Percentiles rank a stretch among this genome's conserved stretches.
These are phyloP conservation scores for Gambusia holbrooki DNA, from an alignment of 2,113 vertebrate genomes.

Conservation along the genomic window DNA sequence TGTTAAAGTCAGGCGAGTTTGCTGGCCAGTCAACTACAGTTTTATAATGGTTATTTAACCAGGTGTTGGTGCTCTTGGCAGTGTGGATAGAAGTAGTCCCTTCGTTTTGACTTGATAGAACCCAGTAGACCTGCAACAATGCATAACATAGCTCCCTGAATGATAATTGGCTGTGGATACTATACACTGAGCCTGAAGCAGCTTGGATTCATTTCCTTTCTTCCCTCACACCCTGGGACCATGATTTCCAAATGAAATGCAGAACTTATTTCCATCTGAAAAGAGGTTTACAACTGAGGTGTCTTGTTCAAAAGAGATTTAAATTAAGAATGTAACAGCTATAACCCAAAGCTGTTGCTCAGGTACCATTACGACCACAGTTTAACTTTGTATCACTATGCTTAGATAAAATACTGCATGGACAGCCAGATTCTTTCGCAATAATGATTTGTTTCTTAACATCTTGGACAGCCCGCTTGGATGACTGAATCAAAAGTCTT, in stretches of 20 bases:
- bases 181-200: no score
- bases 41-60: background rate
- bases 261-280: no score
- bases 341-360: background rate
- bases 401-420: background rate
- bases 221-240: no score
- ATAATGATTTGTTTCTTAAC: background rate
- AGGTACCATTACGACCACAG: background rate
- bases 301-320: no score
- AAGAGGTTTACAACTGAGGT: no score
- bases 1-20: background rate
- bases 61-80: background rate
- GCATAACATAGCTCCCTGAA: background rate
- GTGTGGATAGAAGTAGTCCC: background rate
- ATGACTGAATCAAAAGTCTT: background rate
- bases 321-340: background rate
- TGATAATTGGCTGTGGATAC: no score
- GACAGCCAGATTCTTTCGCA: background rate
- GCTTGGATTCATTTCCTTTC: no score
- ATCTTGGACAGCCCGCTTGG: no score
- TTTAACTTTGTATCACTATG: no score
- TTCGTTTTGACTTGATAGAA: background rate
- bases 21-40: background rate
- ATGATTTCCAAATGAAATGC: no score
- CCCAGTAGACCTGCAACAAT: background rate